Percentiles rank a stretch among this genome's conserved stretches.
Evolutionary conservation across 2,888 invertebrate genomes (phyloP).

Genomic region (Cerceris ruficornis): DNA sequence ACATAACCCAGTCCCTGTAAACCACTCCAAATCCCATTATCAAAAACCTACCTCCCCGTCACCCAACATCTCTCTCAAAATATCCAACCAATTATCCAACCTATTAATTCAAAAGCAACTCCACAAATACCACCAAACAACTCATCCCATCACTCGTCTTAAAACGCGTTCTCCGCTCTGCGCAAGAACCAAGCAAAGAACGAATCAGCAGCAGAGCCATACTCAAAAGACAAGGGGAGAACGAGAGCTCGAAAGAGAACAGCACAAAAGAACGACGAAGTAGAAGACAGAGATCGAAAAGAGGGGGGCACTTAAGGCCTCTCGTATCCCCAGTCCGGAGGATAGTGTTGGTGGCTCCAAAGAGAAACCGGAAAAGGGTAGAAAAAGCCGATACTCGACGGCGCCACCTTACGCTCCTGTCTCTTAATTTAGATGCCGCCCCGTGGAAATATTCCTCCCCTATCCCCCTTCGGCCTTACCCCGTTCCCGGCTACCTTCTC

Average conservation of each 20-base stretch:
- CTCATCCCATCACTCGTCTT: slow-evolving; percentile 2
- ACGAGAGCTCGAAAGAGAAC: slow-evolving; percentile 1
- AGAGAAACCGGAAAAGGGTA: slow-evolving; percentile 59
- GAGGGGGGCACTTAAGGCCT: slow-evolving; percentile 36
- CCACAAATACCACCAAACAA: slow-evolving; percentile 30
- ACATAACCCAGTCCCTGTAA: too few species aligned
- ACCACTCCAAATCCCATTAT: background rate
- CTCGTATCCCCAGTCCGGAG: slow-evolving; percentile 29
- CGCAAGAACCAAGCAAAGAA: background rate
- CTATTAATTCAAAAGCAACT: slow-evolving; percentile 50
- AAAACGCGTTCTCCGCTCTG: slow-evolving; percentile 15
- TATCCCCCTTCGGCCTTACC: slow-evolving; percentile 4
- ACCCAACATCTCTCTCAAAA: background rate
- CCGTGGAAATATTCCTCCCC: slow-evolving; percentile 65
- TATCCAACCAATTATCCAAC: slow-evolving; percentile 11
- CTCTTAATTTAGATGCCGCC: slow-evolving; percentile 66
- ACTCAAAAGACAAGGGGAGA: slow-evolving; percentile 6
- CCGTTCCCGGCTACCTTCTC: background rate
- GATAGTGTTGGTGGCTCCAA: slow-evolving; percentile 36
- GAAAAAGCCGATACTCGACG: slow-evolving; percentile 52
- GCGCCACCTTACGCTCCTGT: slow-evolving; percentile 60
- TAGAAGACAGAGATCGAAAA: slow-evolving; percentile 1
- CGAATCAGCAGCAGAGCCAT: background rate
- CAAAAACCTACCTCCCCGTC: background rate
- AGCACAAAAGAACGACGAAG: slow-evolving; percentile 9